Base-by-base conservation (phyloP, 2,888 invertebrate genomes). In the Alcis repandata region DNA sequence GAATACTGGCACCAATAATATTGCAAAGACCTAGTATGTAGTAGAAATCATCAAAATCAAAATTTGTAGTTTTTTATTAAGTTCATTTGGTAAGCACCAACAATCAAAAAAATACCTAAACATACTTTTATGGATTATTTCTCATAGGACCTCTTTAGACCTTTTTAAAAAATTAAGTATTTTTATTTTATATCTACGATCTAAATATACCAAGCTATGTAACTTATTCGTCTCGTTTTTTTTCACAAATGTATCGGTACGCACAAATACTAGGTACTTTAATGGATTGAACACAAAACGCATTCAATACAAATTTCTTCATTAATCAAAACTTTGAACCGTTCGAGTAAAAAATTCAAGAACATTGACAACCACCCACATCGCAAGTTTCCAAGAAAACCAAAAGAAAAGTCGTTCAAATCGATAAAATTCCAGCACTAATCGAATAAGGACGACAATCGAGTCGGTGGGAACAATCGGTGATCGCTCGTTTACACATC, bases 391-490 rank as follows among this genome's bases (percentile, higher is more conserved):
- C 91, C 85, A 68, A 83, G 90, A 27, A 27, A 27, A 27, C 3
- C 27, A 27, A 27, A 27, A 27, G 27, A 91, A 91, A 91, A 89
- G 82, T 84, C 75, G 71, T 73, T 84, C 85, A 91, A 89, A 80
- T 75, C 83, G 74, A 77, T 82, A 66, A 88, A 85, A 91, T 90
- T 86, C 88, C 87, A 72, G 79, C 70, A 80, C 85, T 83, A 85
- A 85, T 85, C 88, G 83, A 86, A 85, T 86, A 90, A 87, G 87
- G 86, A 80, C 77, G 71, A 76, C 83, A 84, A 85, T 83, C 82
- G 79, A 79, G 79, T 79, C 76, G 74, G 73, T 80, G 73, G 76
- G 82, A 85, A 80, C 73, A 79, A 77, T 79, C 76, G 75, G 61
- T 75, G 74, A 75, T 72, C 63, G 52, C 52, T 45, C 53, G 56